Evolutionary conservation across 2,797 vertebrate species (phyloP).

Genomic region (Crocidura indochinensis): DNA sequence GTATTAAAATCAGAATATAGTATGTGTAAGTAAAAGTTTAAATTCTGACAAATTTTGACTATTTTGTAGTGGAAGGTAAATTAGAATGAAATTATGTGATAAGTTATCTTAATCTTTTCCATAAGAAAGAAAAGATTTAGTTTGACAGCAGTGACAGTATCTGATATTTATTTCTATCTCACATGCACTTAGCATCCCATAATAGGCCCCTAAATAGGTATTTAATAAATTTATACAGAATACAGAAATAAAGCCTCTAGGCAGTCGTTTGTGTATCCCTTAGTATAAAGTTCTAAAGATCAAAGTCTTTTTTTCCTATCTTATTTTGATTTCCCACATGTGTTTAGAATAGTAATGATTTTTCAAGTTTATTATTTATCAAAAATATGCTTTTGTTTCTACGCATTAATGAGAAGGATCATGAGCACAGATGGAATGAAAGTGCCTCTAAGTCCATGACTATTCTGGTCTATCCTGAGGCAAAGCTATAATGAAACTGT

Average conservation of each 20-base stretch:
- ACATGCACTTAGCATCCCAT: conserved; percentile 3
- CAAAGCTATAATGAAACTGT: conserved; percentile 50
- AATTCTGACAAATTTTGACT: neutral
- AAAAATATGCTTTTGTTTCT: conserved; percentile 46
- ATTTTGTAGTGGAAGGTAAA: conserved; percentile 11
- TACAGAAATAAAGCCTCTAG: neutral
- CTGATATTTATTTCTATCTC: conserved; percentile 53
- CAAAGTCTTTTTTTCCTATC: neutral
- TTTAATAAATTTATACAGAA: conserved; percentile 46
- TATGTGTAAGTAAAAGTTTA: conserved; percentile 28
- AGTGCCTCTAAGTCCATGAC: conserved; percentile 63
- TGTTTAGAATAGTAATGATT: conserved; percentile 31
- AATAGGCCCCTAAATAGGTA: conserved; percentile 13
- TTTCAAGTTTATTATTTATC: conserved; percentile 65
- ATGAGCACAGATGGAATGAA: conserved; percentile 37
- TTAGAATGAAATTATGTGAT: conserved; percentile 58
- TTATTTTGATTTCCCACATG: conserved; percentile 24
- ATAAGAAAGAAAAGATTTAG: conserved; percentile 29
- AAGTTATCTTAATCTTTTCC: conserved; percentile 69
- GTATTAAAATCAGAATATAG: conserved; percentile 51
- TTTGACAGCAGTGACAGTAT: neutral
- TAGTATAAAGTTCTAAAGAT: conserved; percentile 26
- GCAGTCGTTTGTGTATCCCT: neutral
- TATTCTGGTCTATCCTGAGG: conserved; percentile 17
- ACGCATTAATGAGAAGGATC: conserved; percentile 46